Evolutionary conservation across 2,888 invertebrate species (phyloP), one percentile per base, ranked within the genome.

Genomic region (Phanerotoma sp.): DNA sequence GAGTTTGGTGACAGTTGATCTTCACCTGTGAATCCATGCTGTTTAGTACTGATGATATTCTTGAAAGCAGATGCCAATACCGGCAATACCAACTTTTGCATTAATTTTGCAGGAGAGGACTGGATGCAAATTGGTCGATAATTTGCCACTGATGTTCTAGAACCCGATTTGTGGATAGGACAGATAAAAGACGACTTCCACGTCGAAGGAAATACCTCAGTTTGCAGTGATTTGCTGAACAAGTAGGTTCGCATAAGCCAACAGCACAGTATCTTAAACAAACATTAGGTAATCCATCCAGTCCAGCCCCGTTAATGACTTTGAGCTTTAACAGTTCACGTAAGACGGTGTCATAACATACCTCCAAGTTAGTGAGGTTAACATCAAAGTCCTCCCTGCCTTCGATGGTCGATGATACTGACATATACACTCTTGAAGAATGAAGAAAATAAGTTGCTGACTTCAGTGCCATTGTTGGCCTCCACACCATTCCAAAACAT

Each of bases 261-360:
- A 30, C 18, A 1, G 35, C 16, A 20, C 56, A 54, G 2, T 49
- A 25, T 21, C 46, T 58, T 10, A 62, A 16, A 2, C 58, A n/a
- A 4, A 48, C 7, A 2, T 45, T 47, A 15, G 62, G 62, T 9
- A 62, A 38, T 15, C 57, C 47, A 46, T 62, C 60, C 5, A 48
- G 55, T 5, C 58, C 55, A 16, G 45, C 15, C 7, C 41, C 38
- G n/a, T 55, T 50, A 2, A 21, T 35, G 2, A 22, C 11, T 6
- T 51, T 37, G 5, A 51, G 42, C n/a, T 11, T 5, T 7, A 35
- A 15, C 6, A 35, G 2, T 11, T n/a, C 13, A 15, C 15, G n/a
- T 7, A 35, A 15, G 5, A 35, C 15, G 5, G 4, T 11, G 3
- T 30, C 30, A 11, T 30, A 30, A 11, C 10, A 30, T 11, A 30